Conservation (phyloP, 2,888 invertebrate genomes). For the Macrosiphum euphorbiae region DNA sequence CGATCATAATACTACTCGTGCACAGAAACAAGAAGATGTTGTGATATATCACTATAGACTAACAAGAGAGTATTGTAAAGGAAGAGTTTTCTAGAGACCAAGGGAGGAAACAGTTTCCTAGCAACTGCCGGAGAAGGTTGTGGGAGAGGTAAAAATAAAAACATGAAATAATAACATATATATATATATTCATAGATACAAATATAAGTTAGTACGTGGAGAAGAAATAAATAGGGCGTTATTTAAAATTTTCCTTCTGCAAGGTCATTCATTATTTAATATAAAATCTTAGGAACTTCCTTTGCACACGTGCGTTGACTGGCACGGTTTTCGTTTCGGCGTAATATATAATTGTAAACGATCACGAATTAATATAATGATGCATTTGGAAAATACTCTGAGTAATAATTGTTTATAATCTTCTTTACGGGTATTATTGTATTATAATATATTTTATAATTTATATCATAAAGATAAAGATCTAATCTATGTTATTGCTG, state of each 20-base stretch:
- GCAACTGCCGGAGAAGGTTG: neutral
- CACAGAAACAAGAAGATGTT: neutral
- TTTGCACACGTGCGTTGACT: neutral
- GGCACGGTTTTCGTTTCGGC: neutral
- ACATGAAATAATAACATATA: neutral
- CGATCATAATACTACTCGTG: neutral
- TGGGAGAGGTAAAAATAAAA: neutral
- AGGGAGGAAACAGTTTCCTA: neutral
- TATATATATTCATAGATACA: neutral
- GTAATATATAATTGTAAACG: neutral
- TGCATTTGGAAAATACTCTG: neutral
- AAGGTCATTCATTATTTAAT: neutral
- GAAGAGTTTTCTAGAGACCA: neutral
- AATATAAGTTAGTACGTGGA: neutral
- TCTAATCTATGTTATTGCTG: neutral
- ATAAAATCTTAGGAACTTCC: neutral
- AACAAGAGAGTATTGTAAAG: neutral
- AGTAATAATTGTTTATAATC: neutral
- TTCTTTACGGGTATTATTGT: neutral
- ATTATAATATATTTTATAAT: slow-evolving; percentile 5
- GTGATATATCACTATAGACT: neutral
- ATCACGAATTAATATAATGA: neutral
- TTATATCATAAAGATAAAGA: slow-evolving; percentile 3
- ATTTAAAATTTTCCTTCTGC: neutral
- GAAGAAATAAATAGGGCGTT: neutral